These are phyloP conservation scores for Pogonocherus hispidulus DNA, from an alignment of 2,888 invertebrate genomes.

Conservation along the genomic window DNA sequence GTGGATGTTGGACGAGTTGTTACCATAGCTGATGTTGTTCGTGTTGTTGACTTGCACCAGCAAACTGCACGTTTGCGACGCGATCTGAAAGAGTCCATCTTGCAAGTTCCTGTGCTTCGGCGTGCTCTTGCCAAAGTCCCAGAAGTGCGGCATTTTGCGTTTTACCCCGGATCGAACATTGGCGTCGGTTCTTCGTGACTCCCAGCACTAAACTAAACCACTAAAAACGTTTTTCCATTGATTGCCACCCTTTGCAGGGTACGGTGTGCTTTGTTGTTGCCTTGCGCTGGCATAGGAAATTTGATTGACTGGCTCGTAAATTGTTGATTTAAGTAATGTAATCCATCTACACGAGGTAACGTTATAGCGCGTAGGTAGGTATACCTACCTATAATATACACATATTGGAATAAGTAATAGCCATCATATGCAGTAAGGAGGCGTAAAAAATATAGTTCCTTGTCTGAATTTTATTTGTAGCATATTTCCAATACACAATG, in stretches of 20 bases:
- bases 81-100: conserved; percentile 84
- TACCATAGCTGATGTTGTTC: conserved; percentile 80
- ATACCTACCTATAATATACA: too few relatives aligned
- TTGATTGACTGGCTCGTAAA: conserved; percentile 38
- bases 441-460: too few relatives aligned
- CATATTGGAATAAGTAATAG: too few relatives aligned
- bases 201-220: conserved; percentile 43
- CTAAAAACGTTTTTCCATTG: conserved; percentile 46
- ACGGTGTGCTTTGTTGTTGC: conserved; percentile 34
- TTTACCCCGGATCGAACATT: conserved; percentile 57
- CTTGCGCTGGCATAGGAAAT: conserved; percentile 37
- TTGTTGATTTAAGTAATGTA: conserved; percentile 24
- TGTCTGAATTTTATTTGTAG: too few relatives aligned
- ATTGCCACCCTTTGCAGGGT: conserved; percentile 45
- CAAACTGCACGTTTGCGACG: conserved; percentile 83
- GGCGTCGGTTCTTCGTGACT: conserved; percentile 38
- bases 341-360: too few relatives aligned
- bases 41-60: conserved; percentile 84
- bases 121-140: conserved; percentile 72
- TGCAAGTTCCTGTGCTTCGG: conserved; percentile 77
- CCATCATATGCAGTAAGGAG: too few relatives aligned
- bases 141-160: conserved; percentile 73
- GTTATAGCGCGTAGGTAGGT: too few relatives aligned
- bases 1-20: conserved; percentile 76
- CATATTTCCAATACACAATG: too few relatives aligned